Base-by-base conservation (phyloP, 2,113 vertebrate species). In the Dipodomys ordii region DNA sequence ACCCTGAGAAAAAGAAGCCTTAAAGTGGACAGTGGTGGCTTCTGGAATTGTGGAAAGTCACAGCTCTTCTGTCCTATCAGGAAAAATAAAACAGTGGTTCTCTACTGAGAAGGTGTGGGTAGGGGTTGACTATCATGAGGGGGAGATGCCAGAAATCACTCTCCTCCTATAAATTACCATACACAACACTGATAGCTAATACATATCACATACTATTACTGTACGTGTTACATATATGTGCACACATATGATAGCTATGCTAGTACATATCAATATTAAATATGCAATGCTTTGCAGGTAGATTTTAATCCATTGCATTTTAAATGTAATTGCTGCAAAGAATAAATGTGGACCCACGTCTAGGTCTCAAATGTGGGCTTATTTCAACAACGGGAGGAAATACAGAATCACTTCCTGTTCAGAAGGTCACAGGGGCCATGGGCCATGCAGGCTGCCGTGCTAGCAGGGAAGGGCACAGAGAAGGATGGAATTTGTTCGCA, bases 401-500 rank as follows among this genome's bases (percentile, higher is more conserved):
- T 88, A 46, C 27, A 76, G 65, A 77, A 57, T 83, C 16, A 27
- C 18, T 79, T 90, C 60, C 62, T 19, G 13, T 89, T 44, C 73
- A 9, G 6, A 35, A 19, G 6, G 77, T 23, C 28, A 53, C 7
- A 35, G 53, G 81, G 30, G 72, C 82, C 78, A 83, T 68, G 19
- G 22, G 20, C 27, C 18, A 81, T 30, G 13, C 28, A 67, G 39
- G 22, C 83, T 23, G 0, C 6, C 57, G 12, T 19, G 79, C 62
- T 76, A 77, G 39, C 69, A 62, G 27, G 16, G 20, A 92, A 91
- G 64, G 71, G 72, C 72, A 7, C 32, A 93, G 73, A 93, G 62
- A 28, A 69, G 68, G 18, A 62, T 68, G 60, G 76, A 92, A 90
- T 69, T 73, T 92, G 53, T 77, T 85, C 73, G 80, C 2, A 3